Conservation (phyloP, 1,140 invertebrate species). For the Linepithema humile region DNA sequence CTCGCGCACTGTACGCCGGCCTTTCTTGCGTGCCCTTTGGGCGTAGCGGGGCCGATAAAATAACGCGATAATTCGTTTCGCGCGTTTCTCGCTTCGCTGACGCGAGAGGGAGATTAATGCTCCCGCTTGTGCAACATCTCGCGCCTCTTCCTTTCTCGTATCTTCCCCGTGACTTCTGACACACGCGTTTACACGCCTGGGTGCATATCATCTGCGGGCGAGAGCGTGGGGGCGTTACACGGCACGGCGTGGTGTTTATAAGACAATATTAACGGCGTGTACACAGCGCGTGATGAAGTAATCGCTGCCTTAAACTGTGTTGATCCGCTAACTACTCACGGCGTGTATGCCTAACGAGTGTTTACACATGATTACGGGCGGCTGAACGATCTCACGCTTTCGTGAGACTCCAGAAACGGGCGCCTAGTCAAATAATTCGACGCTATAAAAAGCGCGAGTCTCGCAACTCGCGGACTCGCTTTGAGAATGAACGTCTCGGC, state of each 20-base stretch:
- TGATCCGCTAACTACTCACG: slow-evolving; percentile 30
- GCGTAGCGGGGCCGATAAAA: background rate
- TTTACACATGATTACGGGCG: slow-evolving; percentile 33
- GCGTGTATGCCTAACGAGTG: slow-evolving; percentile 9
- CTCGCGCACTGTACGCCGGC: background rate
- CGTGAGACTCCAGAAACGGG: background rate
- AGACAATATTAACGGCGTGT: slow-evolving; percentile 28
- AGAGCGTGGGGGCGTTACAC: background rate
- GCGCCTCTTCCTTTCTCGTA: background rate
- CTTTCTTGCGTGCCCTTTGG: background rate
- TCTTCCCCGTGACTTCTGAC: slow-evolving; percentile 42
- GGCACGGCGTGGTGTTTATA: background rate
- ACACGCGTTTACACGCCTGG: slow-evolving; percentile 11
- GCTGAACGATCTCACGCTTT: background rate
- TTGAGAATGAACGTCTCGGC: background rate
- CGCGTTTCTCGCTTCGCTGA: slow-evolving; percentile 12
- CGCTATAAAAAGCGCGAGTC: background rate
- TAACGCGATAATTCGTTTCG: background rate
- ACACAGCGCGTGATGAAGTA: slow-evolving; percentile 13
- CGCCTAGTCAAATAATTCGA: background rate
- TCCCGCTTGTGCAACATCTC: slow-evolving; percentile 19
- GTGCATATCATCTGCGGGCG: slow-evolving; percentile 15
- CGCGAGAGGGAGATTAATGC: slow-evolving; percentile 43
- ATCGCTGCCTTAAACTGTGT: slow-evolving; percentile 22
- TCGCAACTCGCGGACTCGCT: background rate